Percentiles rank a stretch among this genome's conserved stretches.
phyloP scores from a whole-genome alignment of 2,113 vertebrate species.

The Sinocyclocheilus rhinocerous region DNA sequence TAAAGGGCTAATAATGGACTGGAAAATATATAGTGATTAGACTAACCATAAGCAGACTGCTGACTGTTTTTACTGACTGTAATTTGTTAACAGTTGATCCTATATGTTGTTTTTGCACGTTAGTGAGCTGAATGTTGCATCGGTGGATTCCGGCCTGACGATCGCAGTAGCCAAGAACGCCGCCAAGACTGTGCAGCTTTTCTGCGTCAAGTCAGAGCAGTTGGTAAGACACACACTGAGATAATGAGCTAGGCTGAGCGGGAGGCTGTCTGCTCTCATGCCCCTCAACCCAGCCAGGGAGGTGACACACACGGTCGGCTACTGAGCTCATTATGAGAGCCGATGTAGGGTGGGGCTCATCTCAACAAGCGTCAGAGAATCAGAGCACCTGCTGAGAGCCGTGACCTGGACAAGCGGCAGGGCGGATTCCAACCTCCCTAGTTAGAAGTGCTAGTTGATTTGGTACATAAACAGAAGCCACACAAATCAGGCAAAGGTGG shows the following conservation, averaged over 20 bases:
- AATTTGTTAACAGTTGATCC: background rate
- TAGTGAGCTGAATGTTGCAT: constrained; percentile 95
- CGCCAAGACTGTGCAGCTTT: constrained; percentile 93
- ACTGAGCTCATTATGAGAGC: constrained; percentile 28
- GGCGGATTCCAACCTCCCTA: background rate
- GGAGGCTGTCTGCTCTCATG: constrained; percentile 21
- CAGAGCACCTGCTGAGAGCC: background rate
- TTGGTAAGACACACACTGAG: constrained; percentile 75
- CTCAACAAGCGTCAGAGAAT: background rate
- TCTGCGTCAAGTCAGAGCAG: constrained; percentile 94
- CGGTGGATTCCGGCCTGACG: constrained; percentile 87
- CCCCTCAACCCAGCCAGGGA: background rate
- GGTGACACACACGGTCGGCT: background rate
- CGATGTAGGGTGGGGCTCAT: background rate
- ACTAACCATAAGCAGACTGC: background rate
- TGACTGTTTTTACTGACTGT: background rate
- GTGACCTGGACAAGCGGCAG: constrained; percentile 24
- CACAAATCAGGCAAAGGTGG: background rate
- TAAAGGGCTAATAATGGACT: background rate
- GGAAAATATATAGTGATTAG: background rate
- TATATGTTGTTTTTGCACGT: constrained; percentile 14
- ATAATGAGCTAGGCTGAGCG: constrained; percentile 61
- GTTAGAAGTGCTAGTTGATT: constrained; percentile 13
- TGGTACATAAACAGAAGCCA: background rate
- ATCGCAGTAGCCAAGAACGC: constrained; percentile 92